A percentile compares a stretch with the other conserved stretches of the same genome.
phyloP scores from a whole-genome alignment of 2,797 vertebrate genomes.

The Heterohyrax brucei region DNA sequence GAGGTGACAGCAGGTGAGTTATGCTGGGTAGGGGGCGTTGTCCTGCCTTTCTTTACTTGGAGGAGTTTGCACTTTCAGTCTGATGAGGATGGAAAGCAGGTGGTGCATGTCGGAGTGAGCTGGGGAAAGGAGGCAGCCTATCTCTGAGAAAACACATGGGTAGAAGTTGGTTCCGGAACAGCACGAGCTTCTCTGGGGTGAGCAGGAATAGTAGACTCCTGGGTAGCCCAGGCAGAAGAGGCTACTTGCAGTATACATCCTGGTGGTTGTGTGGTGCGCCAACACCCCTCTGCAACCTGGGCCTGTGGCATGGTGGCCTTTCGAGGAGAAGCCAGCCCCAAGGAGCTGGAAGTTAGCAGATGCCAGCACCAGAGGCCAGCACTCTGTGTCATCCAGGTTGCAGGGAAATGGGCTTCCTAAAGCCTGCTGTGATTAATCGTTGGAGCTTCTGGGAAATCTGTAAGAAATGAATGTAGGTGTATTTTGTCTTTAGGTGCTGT shows the following conservation, averaged over 20 bases:
- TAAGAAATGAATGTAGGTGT: not conserved
- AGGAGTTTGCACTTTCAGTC: not conserved
- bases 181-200: not conserved
- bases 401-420: not conserved
- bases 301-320: not conserved
- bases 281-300: not conserved
- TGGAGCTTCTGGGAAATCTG: constrained; percentile 8
- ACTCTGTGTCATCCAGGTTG: not conserved
- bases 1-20: not conserved
- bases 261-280: constrained; percentile 47
- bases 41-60: not conserved
- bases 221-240: not conserved
- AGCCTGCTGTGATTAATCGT: not conserved
- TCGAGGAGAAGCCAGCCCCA: not conserved
- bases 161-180: not conserved
- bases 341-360: not conserved
- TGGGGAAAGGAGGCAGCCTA: not conserved
- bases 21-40: not conserved
- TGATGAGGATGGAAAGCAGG: not conserved
- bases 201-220: not conserved
- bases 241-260: not conserved
- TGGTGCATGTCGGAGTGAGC: not conserved
- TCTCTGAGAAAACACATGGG: not conserved
- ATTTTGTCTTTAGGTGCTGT: not conserved
- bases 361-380: not conserved